These are phyloP conservation scores for Momotus momota DNA, from an alignment of 2,797 vertebrate genomes.

Conservation along the genomic window DNA sequence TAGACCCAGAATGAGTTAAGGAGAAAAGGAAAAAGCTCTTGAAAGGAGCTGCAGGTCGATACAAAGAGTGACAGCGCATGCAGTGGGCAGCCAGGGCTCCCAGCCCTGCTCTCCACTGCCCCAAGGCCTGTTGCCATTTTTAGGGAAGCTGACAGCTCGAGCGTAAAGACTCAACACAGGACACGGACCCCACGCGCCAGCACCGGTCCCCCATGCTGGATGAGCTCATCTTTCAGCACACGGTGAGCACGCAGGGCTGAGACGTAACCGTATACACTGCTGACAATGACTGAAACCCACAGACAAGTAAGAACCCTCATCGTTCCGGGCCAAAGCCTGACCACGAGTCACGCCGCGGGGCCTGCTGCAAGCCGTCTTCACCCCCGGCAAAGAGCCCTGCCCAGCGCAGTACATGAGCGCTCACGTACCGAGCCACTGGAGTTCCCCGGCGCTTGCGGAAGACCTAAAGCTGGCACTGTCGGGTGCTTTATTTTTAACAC, in stretches of 20 bases:
- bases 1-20: too few relatives aligned
- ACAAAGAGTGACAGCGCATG: background rate
- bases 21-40: background rate
- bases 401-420: fast-evolving
- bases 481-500: background rate
- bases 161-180: background rate
- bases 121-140: background rate
- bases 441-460: background rate
- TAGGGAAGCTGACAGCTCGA: background rate
- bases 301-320: background rate
- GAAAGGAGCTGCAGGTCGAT: background rate
- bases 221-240: background rate
- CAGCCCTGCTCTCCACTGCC: background rate
- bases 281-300: background rate
- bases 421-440: background rate
- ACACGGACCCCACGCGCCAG: background rate
- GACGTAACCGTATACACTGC: background rate
- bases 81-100: background rate
- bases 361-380: background rate
- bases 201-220: background rate
- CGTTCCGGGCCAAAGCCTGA: background rate
- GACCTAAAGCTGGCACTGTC: background rate
- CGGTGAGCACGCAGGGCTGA: background rate
- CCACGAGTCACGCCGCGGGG: background rate
- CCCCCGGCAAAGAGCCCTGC: background rate